phyloP scores from a whole-genome alignment of 2,888 invertebrate genomes.

The Lithosia quadra region DNA sequence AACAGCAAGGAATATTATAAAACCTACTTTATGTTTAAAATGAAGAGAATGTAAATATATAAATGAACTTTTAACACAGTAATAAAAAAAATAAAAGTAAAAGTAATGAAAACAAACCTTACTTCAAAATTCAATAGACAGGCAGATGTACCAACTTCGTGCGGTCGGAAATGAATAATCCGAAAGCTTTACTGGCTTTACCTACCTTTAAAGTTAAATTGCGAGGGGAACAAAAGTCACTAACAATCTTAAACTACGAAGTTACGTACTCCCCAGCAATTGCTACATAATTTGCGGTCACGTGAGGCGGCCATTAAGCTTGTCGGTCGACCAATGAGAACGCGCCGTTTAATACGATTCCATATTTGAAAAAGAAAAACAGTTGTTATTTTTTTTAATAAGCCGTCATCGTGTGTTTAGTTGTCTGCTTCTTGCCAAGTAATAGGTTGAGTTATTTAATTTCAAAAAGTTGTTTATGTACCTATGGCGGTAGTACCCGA shows the following conservation, averaged over 20 bases:
- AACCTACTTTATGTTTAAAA: too few species aligned
- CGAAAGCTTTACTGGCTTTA: constrained; percentile 28
- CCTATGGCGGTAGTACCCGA: too few species aligned
- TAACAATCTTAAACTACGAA: constrained; percentile 63
- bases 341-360: constrained; percentile 78
- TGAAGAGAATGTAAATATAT: too few species aligned
- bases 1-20: too few species aligned
- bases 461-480: not conserved
- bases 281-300: constrained; percentile 83
- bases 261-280: constrained; percentile 71
- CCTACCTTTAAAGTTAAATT: constrained; percentile 51
- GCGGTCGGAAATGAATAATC: constrained; percentile 45
- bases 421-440: constrained; percentile 7
- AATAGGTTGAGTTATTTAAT: not conserved
- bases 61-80: too few species aligned
- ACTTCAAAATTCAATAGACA: constrained; percentile 19
- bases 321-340: constrained; percentile 75
- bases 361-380: constrained; percentile 74
- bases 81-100: not conserved
- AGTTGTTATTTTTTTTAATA: constrained; percentile 16
- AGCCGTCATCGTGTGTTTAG: constrained; percentile 14
- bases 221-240: constrained; percentile 49
- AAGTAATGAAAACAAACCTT: constrained; percentile 11
- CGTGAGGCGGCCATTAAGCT: constrained; percentile 82
- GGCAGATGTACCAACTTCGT: constrained; percentile 34